Base-by-base conservation (phyloP, 2,888 invertebrate genomes). In the Thyatira batis region DNA sequence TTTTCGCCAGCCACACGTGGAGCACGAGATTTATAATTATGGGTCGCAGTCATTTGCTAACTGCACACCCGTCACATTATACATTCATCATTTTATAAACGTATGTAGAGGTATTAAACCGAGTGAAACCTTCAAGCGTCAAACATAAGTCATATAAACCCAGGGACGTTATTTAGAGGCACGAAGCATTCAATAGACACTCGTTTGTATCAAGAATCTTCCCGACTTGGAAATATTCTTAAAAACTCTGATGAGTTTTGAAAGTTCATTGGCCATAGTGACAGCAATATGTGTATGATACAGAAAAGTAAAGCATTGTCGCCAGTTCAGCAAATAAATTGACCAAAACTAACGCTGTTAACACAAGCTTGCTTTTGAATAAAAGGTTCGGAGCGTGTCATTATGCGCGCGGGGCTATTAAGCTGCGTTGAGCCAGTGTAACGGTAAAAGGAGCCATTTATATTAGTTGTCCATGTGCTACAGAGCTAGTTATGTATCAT, bases 381-480 rank as follows among this genome's bases (percentile, higher is more conserved):
- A 73, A 77, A 80, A 78, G 73, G 77, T 75, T 72, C 60, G 67
- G 63, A 73, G 69, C 73, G 74, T 81, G 82, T 79, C 79, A 84
- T 84, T 85, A 84, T 82, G 78, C 72, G 75, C 76, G 76, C 74
- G 69, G 17, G 17, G 81, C 79, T 80, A 80, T 83, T 80, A 80
- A 73, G 82, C 84, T 80, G 78, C 76, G 76, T 76, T 82, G 75
- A 75, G 74, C 76, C 17, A 64, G 70, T 57, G 71, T 88, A 89
- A 87, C 88, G 87, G 88, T 89, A 81, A 83, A 79, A 65, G 75
- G 65, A 80, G 76, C 79, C 82, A 84, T 85, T 82, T 84, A 79
- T 79, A 81, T 78, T 77, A 76, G 73, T 78, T 73, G 73, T 76
- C 78, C 73, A 76, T 76, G 76, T 77, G 69, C 70, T 72, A 73